phyloP scores from a whole-genome alignment of 2,797 vertebrate genomes.

The Tarsius wallacei region DNA sequence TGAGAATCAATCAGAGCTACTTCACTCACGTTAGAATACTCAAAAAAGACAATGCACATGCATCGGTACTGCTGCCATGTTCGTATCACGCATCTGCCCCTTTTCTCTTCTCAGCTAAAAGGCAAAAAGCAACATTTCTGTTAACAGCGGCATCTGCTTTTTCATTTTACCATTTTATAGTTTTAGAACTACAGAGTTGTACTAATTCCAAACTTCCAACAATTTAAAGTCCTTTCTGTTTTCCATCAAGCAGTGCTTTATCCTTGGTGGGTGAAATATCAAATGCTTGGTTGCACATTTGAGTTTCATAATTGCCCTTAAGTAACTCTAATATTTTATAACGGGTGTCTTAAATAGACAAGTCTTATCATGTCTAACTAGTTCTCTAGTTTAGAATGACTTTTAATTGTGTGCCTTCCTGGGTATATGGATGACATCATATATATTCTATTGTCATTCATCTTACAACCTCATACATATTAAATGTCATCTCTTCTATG shows the following conservation, averaged over 20 bases:
- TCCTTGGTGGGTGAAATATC: not conserved
- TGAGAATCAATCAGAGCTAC: not conserved
- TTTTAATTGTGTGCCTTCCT: not conserved
- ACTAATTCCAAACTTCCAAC: not conserved
- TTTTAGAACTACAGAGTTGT: not conserved
- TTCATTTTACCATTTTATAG: not conserved
- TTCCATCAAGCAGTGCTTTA: not conserved
- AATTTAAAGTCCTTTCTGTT: not conserved
- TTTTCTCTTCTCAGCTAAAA: not conserved
- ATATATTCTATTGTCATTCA: not conserved
- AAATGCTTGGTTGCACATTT: not conserved
- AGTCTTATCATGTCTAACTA: not conserved
- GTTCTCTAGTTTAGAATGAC: not conserved
- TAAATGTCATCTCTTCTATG: not conserved
- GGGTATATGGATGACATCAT: not conserved
- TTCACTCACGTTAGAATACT: not conserved
- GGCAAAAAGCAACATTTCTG: not conserved
- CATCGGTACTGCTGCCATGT: accelerated
- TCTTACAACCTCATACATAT: not conserved
- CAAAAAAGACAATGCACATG: not conserved
- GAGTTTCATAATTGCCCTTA: not conserved
- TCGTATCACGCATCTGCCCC: not conserved
- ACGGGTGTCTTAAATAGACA: not conserved
- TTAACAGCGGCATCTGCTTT: not conserved
- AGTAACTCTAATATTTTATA: not conserved